Evolutionary conservation across 1,140 invertebrate genomes (phyloP).

Genomic region (Drosophila pachea): DNA sequence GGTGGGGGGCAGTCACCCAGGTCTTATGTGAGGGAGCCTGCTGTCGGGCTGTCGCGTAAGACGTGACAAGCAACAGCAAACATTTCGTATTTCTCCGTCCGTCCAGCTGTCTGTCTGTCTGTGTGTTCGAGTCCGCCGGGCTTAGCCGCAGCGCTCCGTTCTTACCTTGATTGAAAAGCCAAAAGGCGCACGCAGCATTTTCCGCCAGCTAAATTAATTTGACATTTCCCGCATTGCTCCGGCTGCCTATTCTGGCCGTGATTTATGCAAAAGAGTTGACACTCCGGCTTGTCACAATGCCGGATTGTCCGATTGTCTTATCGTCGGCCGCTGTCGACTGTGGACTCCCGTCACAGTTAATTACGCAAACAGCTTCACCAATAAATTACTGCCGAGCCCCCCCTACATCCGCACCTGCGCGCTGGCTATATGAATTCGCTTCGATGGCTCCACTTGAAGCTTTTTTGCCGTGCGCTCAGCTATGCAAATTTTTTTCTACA

Average conservation of each 20-base stretch:
- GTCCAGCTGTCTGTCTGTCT: no score
- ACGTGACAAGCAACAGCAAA: constrained; percentile 71
- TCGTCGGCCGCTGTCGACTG: not conserved
- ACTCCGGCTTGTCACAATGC: not conserved
- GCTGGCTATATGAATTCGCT: no score
- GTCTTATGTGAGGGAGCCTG: constrained; percentile 5
- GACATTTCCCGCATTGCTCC: constrained; percentile 66
- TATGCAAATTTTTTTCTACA: constrained; percentile 44
- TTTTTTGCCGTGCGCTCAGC: not conserved
- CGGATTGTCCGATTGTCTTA: not conserved
- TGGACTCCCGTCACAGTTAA: constrained; percentile 11
- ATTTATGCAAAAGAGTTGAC: constrained; percentile 72
- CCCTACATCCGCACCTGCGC: no score
- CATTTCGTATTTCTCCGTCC: no score
- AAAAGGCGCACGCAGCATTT: constrained; percentile 49
- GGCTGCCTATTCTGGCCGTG: constrained; percentile 47
- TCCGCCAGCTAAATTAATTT: constrained; percentile 69
- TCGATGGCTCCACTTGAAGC: no score
- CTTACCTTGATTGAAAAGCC: constrained; percentile 73
- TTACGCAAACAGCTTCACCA: not conserved
- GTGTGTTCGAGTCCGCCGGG: not conserved
- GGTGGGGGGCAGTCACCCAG: constrained; percentile 45
- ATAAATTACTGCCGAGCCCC: no score
- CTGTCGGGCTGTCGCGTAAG: constrained; percentile 46
- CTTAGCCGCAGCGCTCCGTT: constrained; percentile 5